These are phyloP conservation scores for Myripristis murdjan DNA, from an alignment of 2,797 vertebrate species.

Conservation along the genomic window DNA sequence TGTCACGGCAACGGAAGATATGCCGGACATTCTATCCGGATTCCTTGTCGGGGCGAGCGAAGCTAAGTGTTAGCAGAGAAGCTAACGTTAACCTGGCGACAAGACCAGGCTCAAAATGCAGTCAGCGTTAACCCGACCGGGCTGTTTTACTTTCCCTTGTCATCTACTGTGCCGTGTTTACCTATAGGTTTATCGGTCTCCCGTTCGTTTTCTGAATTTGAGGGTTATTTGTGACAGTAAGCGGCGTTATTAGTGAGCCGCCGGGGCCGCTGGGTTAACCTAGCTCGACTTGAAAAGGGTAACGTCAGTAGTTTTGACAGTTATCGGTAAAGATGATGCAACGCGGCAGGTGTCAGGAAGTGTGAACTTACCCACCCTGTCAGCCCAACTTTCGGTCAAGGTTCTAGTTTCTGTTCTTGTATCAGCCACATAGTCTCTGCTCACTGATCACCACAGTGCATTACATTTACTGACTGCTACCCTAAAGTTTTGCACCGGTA, in stretches of 20 bases:
- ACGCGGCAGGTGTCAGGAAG: constrained; percentile 57
- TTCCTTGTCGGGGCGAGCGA: background rate
- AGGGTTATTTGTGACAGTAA: background rate
- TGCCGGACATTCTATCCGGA: rapidly evolving
- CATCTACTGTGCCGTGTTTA: no score
- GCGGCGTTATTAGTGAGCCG: rapidly evolving
- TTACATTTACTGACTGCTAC: no score
- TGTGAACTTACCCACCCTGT: constrained; percentile 1
- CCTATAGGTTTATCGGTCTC: background rate
- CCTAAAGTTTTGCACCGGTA: no score
- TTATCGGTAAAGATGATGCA: constrained; percentile 36
- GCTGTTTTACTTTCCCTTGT: no score
- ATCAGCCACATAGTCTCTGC: background rate
- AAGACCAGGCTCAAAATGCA: constrained; percentile 10
- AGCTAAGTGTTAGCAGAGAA: constrained; percentile 56
- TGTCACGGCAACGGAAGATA: background rate
- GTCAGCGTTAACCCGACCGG: background rate
- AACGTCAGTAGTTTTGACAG: constrained; percentile 47
- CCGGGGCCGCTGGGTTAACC: background rate
- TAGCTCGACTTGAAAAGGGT: background rate
- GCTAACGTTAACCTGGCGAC: constrained; percentile 47
- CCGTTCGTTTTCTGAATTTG: background rate
- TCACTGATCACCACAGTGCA: background rate
- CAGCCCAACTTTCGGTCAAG: background rate
- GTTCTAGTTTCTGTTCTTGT: background rate